Evolutionary conservation across 1,140 invertebrate species (phyloP).

Genomic region (Lucilia cuprina): DNA sequence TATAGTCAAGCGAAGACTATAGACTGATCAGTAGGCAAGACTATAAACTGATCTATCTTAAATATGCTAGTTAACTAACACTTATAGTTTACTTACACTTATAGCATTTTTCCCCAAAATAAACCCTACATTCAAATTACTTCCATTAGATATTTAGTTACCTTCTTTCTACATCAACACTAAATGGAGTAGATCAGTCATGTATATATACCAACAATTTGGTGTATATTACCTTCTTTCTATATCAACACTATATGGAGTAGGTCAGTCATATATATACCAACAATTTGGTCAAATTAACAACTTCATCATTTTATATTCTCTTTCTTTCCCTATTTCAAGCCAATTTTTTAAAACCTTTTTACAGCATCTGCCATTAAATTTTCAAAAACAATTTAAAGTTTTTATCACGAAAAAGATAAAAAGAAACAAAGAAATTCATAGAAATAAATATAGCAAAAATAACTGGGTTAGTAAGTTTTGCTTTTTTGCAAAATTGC

Average conservation of each 20-base stretch:
- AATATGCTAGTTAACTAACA: too few species aligned
- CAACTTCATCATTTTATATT: not conserved
- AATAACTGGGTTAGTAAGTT: slow-evolving; percentile 1
- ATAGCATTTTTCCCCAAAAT: too few species aligned
- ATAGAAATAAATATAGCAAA: not conserved
- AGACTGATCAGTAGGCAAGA: too few species aligned
- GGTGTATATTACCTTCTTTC: too few species aligned
- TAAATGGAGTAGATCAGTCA: not conserved
- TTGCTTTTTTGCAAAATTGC: not conserved
- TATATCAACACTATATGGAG: not conserved
- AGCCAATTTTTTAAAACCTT: not conserved
- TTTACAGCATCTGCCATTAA: not conserved
- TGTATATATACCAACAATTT: not conserved
- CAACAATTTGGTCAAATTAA: not conserved
- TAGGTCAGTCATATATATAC: not conserved
- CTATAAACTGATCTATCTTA: too few species aligned
- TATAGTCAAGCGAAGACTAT: too few species aligned
- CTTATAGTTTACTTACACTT: too few species aligned
- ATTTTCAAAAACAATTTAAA: not conserved
- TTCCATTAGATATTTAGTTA: too few species aligned
- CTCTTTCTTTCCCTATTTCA: not conserved
- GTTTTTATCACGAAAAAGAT: not conserved
- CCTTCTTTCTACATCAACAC: too few species aligned
- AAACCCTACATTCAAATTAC: too few species aligned
- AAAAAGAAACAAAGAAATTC: not conserved